phyloP scores from a whole-genome alignment of 2,888 invertebrate genomes.

The Mayetiola destructor region DNA sequence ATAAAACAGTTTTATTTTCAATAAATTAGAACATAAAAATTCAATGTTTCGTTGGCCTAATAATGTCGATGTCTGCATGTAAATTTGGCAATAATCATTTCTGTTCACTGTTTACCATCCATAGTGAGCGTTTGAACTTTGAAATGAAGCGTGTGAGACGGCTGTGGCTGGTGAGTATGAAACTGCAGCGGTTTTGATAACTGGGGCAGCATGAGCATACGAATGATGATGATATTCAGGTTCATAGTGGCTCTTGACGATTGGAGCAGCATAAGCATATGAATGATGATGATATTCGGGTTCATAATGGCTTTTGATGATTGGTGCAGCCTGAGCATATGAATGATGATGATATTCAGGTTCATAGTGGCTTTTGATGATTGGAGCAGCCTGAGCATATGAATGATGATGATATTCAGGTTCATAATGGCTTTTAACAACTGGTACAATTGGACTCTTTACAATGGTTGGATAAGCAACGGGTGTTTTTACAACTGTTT shows the following conservation, averaged over 20 bases:
- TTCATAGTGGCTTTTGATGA: neutral
- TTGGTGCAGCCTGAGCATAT: neutral
- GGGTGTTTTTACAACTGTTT: neutral
- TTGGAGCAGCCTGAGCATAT: neutral
- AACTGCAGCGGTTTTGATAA: conserved; percentile 4
- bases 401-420: neutral
- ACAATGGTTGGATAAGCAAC: neutral
- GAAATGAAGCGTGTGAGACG: conserved; percentile 10
- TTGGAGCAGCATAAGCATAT: neutral
- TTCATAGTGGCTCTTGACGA: conserved; percentile 1
- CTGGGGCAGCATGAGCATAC: conserved; percentile 12
- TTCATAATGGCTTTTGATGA: neutral
- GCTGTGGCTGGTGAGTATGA: conserved; percentile 13
- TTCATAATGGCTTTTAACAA: neutral
- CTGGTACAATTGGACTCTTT: neutral
- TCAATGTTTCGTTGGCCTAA: too few relatives aligned
- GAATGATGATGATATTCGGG: neutral
- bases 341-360: neutral
- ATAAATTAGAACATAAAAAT: too few relatives aligned
- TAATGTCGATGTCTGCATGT: too few relatives aligned
- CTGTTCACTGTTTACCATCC: conserved; percentile 13
- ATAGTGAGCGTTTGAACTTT: conserved; percentile 9
- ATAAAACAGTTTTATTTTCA: too few relatives aligned
- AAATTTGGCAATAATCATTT: too few relatives aligned
- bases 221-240: neutral